phyloP scores from a whole-genome alignment of 1,140 invertebrate species.

The Copidosoma floridanum region DNA sequence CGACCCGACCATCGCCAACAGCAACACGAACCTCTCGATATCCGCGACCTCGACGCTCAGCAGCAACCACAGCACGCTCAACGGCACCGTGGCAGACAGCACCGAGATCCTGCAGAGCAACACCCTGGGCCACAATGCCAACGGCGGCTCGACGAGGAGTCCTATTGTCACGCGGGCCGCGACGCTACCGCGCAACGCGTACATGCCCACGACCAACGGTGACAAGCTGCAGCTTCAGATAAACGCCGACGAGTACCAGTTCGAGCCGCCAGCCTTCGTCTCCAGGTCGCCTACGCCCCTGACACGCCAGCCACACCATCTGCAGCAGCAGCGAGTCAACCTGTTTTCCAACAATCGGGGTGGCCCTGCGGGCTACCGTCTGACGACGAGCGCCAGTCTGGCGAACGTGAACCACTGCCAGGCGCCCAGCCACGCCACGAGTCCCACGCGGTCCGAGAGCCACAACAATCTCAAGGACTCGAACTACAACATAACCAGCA shows the following conservation, averaged over 20 bases:
- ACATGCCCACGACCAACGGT: slow-evolving; percentile 56
- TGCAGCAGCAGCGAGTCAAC: slow-evolving; percentile 35
- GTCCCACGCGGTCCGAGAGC: slow-evolving; percentile 52
- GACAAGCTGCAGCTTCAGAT: slow-evolving; percentile 56
- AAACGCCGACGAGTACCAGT: slow-evolving; percentile 52
- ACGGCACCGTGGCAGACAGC: slow-evolving; percentile 50
- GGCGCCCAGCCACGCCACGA: slow-evolving; percentile 36
- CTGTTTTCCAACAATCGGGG: slow-evolving; percentile 40
- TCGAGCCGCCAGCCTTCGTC: slow-evolving; percentile 61
- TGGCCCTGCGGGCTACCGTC: slow-evolving; percentile 43
- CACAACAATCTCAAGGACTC: slow-evolving; percentile 55
- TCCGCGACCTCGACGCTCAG: slow-evolving; percentile 51
- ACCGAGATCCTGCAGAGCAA: slow-evolving; percentile 53
- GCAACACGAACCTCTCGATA: slow-evolving; percentile 57
- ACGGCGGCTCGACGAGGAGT: slow-evolving; percentile 37
- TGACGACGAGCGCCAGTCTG: slow-evolving; percentile 58
- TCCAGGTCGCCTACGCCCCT: slow-evolving; percentile 61
- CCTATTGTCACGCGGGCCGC: slow-evolving; percentile 63
- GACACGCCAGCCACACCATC: slow-evolving; percentile 36
- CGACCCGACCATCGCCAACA: slow-evolving; percentile 62
- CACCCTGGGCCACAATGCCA: slow-evolving; percentile 48
- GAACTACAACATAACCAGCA: slow-evolving; percentile 51
- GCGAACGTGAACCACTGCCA: slow-evolving; percentile 58
- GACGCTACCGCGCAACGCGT: slow-evolving; percentile 70
- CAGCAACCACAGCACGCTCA: slow-evolving; percentile 53